Percentiles rank a stretch among this genome's conserved stretches.
phyloP scores from a whole-genome alignment of 2,888 invertebrate genomes.

The Lagria hirta region DNA sequence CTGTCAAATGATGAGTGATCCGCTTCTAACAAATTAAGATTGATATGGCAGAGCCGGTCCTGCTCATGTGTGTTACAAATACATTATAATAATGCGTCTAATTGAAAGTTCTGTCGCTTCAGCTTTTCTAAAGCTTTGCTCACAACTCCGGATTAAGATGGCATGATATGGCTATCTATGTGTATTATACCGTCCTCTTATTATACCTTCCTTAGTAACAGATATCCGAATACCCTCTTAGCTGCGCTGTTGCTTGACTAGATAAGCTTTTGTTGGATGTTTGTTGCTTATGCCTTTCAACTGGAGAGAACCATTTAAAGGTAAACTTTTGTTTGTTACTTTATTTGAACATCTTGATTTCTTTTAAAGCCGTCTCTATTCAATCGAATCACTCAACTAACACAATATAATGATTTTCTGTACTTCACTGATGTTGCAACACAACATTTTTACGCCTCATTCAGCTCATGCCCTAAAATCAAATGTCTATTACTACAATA shows the following conservation, averaged over 20 bases:
- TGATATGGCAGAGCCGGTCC: slow-evolving; percentile 12
- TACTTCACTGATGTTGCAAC: no score
- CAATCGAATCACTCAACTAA: no score
- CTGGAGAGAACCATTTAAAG: slow-evolving; percentile 23
- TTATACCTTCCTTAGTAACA: slow-evolving; percentile 30
- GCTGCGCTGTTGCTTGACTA: slow-evolving; percentile 25
- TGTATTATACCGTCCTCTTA: slow-evolving; percentile 28
- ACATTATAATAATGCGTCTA: slow-evolving; percentile 41
- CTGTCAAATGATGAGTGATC: no score
- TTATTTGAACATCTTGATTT: slow-evolving; percentile 30
- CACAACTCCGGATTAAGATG: slow-evolving; percentile 45
- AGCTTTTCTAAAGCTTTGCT: slow-evolving; percentile 37
- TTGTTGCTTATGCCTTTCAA: slow-evolving; percentile 25
- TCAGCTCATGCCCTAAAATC: no score
- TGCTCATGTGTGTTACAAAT: slow-evolving; percentile 22
- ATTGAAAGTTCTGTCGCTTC: slow-evolving; percentile 44
- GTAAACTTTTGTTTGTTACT: slow-evolving; percentile 29
- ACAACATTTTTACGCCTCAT: no score
- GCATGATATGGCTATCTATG: slow-evolving; percentile 46
- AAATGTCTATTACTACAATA: no score
- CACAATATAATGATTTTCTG: no score
- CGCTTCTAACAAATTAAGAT: slow-evolving; percentile 6
- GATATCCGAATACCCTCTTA: slow-evolving; percentile 31
- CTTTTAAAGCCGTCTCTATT: no score
- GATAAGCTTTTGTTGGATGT: slow-evolving; percentile 28